Percentiles rank a stretch among this genome's conserved stretches.
phyloP scores from a whole-genome alignment of 2,113 vertebrate species.

The Salvator merianae region DNA sequence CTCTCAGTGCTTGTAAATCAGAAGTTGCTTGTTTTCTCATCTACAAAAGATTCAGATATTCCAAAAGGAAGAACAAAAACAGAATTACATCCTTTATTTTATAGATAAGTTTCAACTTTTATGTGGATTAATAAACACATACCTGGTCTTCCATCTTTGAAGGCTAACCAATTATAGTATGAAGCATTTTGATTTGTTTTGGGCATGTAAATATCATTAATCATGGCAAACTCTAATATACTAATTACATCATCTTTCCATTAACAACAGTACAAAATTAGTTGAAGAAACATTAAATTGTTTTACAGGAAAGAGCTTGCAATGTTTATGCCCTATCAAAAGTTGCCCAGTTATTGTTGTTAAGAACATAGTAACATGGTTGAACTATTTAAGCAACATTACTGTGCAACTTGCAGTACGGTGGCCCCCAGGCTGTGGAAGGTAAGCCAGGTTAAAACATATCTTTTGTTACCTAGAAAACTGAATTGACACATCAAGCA shows the following conservation, averaged over 20 bases:
- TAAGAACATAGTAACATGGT: too few relatives aligned
- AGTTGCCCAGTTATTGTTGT: neutral
- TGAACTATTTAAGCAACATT: too few relatives aligned
- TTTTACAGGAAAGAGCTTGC: neutral
- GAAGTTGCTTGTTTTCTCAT: constrained; percentile 86
- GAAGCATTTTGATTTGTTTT: neutral
- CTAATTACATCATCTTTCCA: neutral
- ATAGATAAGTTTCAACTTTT: constrained; percentile 27
- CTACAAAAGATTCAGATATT: constrained; percentile 69
- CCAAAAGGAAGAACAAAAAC: constrained; percentile 21
- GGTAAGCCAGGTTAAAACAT: too few relatives aligned
- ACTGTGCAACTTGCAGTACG: too few relatives aligned
- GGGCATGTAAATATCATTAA: constrained; percentile 5
- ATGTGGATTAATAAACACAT: constrained; percentile 25
- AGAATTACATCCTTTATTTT: constrained; percentile 12
- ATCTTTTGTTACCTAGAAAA: too few relatives aligned
- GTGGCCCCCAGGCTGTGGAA: too few relatives aligned
- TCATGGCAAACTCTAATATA: constrained; percentile 8
- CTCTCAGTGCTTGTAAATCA: constrained; percentile 82
- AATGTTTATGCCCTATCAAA: neutral
- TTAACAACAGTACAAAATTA: neutral
- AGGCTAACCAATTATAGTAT: constrained; percentile 11
- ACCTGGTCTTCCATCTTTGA: constrained; percentile 9
- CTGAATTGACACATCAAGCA: too few relatives aligned
- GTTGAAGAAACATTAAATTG: neutral